Percentiles rank a stretch among this genome's conserved stretches.
These are phyloP conservation scores for Cebidichthys violaceus DNA, from an alignment of 2,113 vertebrate genomes.

Conservation along the genomic window DNA sequence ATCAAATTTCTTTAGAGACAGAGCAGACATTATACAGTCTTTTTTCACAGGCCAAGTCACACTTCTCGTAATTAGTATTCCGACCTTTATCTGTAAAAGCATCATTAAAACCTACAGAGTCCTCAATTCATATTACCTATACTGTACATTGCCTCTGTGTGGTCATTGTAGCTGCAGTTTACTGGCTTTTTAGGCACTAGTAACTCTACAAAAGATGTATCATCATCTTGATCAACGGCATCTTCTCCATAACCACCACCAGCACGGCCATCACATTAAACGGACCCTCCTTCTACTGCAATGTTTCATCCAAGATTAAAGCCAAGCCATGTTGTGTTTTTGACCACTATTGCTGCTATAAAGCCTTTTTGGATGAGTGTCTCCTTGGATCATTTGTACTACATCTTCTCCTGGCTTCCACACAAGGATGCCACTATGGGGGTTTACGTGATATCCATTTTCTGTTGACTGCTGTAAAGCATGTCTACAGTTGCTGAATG, in stretches of 20 bases:
- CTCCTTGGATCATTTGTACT: background rate
- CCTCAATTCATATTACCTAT: background rate
- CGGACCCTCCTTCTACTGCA: background rate
- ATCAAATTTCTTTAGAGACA: background rate
- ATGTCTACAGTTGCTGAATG: constrained; percentile 17
- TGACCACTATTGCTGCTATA: background rate
- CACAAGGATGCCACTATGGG: background rate
- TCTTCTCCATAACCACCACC: constrained; percentile 7
- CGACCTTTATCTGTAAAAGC: background rate
- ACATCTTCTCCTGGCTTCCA: background rate
- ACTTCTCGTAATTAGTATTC: background rate
- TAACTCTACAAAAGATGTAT: background rate
- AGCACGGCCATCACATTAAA: background rate
- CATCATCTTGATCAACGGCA: background rate
- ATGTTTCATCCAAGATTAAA: background rate
- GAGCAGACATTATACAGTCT: background rate
- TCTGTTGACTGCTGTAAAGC: constrained; percentile 29
- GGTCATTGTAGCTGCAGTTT: background rate
- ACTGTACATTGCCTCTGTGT: background rate
- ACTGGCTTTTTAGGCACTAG: constrained; percentile 1
- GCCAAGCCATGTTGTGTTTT: background rate
- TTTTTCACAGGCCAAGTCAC: background rate
- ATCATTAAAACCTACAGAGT: constrained; percentile 18
- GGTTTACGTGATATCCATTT: background rate
- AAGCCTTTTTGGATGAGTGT: background rate